These are phyloP conservation scores for Acyrthosiphon pisum DNA, from an alignment of 1,140 invertebrate species.

Conservation along the genomic window DNA sequence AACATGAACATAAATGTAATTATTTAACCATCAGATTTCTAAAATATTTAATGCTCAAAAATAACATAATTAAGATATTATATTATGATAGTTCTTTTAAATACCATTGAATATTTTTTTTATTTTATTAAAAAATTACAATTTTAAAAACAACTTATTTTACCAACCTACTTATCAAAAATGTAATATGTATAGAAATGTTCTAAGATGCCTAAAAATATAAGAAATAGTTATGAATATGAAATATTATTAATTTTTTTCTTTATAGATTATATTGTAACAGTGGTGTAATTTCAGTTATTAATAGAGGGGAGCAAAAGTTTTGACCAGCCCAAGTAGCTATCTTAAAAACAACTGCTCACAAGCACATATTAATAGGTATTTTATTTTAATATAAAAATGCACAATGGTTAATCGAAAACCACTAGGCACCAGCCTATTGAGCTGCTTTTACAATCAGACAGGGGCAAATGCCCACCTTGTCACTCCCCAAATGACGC, in stretches of 20 bases:
- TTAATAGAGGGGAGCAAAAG: too few relatives aligned
- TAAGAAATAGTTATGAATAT: background rate
- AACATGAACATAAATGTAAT: background rate
- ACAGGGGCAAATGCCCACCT: too few relatives aligned
- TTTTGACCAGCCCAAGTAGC: too few relatives aligned
- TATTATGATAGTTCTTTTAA: background rate
- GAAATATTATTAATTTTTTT: background rate
- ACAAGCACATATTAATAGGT: too few relatives aligned
- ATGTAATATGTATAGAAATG: background rate
- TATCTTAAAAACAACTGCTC: too few relatives aligned
- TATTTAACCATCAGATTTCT: too few relatives aligned
- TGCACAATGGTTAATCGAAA: too few relatives aligned
- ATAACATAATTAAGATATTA: background rate
- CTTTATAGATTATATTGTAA: background rate
- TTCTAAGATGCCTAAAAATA: background rate
- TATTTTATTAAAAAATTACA: background rate
- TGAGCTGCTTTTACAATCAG: too few relatives aligned
- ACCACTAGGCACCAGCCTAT: too few relatives aligned
- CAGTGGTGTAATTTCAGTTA: too few relatives aligned
- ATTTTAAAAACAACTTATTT: background rate
- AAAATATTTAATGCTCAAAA: background rate
- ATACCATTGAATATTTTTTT: background rate
- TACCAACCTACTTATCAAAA: background rate
- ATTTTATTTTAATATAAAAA: too few relatives aligned
- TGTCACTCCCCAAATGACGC: too few relatives aligned